phyloP scores from a whole-genome alignment of 1,140 invertebrate genomes.

The Tyrophagus putrescentiae region DNA sequence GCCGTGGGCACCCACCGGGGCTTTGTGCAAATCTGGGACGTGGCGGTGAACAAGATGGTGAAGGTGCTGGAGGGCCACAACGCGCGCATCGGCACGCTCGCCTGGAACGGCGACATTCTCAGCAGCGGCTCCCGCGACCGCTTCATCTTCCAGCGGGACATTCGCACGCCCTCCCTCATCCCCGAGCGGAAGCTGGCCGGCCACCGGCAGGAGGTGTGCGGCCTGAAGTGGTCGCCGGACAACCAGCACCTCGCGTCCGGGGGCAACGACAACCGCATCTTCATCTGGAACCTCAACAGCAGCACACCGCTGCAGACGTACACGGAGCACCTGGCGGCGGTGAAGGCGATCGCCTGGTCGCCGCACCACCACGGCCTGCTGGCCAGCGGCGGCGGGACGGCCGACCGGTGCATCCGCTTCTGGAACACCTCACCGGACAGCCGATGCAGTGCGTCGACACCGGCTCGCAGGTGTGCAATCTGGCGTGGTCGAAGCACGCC shows the following conservation, averaged over 20 bases:
- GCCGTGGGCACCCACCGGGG: constrained; percentile 95
- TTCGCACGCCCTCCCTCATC: constrained; percentile 62
- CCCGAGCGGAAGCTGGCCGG: constrained; percentile 64
- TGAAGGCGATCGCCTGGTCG: constrained; percentile 99
- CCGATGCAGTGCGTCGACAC: constrained; percentile 98
- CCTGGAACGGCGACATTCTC: constrained; percentile 94
- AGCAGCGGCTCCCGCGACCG: constrained; percentile 90
- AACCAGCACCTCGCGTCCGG: constrained; percentile 94
- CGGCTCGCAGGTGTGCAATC: constrained; percentile 93
- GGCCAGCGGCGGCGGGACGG: constrained; percentile 93
- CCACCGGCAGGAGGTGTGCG: constrained; percentile 92
- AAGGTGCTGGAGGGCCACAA: constrained; percentile 81
- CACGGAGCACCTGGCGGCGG: constrained; percentile 91
- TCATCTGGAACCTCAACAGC: constrained; percentile 91
- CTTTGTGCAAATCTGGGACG: constrained; percentile 94
- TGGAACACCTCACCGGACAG: constrained; percentile 99
- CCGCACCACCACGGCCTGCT: constrained; percentile 95
- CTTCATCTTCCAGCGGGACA: constrained; percentile 84
- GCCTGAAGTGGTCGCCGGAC: constrained; percentile 98
- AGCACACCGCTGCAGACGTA: constrained; percentile 83
- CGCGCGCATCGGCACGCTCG: constrained; percentile 71
- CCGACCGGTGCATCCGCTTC: constrained; percentile 92
- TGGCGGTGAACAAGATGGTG: constrained; percentile 79
- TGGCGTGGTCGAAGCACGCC: constrained; percentile 98
- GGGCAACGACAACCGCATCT: constrained; percentile 95